Base-by-base conservation (phyloP, 1,140 invertebrate genomes). In the Harpegnathos saltator region DNA sequence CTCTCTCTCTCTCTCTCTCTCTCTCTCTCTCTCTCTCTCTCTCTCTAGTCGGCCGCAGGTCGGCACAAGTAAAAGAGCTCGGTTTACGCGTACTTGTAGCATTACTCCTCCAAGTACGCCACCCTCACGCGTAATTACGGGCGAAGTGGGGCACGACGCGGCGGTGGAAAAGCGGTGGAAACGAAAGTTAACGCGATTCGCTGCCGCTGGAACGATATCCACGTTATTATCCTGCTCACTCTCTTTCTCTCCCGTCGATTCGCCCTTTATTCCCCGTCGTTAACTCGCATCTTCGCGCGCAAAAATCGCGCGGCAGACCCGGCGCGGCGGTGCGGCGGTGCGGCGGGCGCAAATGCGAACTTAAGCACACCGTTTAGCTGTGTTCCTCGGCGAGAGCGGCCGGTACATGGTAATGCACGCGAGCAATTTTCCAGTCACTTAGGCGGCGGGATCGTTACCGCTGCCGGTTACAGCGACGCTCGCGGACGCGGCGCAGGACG, bases 351-450 rank as follows among this genome's bases (percentile, higher is more conserved):
- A 66, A 77, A 77, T 77, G 74, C 29, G 61, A 56, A 77, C 44
- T 77, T 77, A 56, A 77, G 48, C 11, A 77, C 74, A 54, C 62
- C 15, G 48, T 77, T 65, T 63, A 65, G 14, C 73, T 61, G 29
- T 54, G 44, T 33, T 38, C 19, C 38, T 63, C 22, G 19, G 26
- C 12, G n/a, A n/a, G 19, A 65, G 29, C 61, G 24, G 0, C 1
- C 24, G 48, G 62, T 77, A 77, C 66, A 77, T 66, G 61, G 62
- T 66, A 77, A 66, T 77, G 61, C 48, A n/a, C 59, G 72, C 61
- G 68, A 65, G 68, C 68, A 86, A 86, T 86, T 86, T 82, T 85
- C 75, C 85, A 81, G 69, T 68, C 85, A 82, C 62, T 85, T 85
- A 69, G 56, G 22, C 71, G 59, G 14, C 50, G 50, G 74, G 66